Evolutionary conservation across 2,888 invertebrate species (phyloP), one percentile per base, ranked within the genome.

Genomic region (Carabus problematicus): DNA sequence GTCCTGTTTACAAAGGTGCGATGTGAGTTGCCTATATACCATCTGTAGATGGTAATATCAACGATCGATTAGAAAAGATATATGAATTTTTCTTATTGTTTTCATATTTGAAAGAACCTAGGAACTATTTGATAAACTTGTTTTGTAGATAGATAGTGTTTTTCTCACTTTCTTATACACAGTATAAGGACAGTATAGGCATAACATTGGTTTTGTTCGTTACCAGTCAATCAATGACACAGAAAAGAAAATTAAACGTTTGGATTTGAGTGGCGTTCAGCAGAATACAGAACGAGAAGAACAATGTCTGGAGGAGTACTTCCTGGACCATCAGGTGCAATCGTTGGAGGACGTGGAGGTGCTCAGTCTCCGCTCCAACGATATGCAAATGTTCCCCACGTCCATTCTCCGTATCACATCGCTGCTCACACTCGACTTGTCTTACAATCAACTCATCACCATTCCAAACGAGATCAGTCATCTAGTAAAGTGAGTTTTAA

Each of bases 341-440:
- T 77, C 77, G 18, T 74, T 82, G 43, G 74, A 76, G 12, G 81
- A 82, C 71, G 75, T 82, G 64, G 78, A 80, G 74, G 75, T 78
- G 56, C 77, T 83, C 67, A 82, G 81, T 73, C 76, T 85, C 60
- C 79, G 84, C 71, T 81, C 82, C 70, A 91, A 91, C 78, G 84
- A 85, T 14, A 84, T 91, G 62, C 82, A 84, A 60, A 78, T 83
- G 40, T 81, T 91, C 71, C 91, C 91, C 0, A 78, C 80, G 19
- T 88, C 88, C 74, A 80, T 89, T 66, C 83, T 89, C 76, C 83
- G 85, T 64, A 81, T 91, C 70, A 81, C 82, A n/a, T 83, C 86
- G 1, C 81, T 91, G 71, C 87, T 86, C 45, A 85, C 86, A 70
- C 84, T 92, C 67, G 90, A 91, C 78, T 81, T 91, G 72, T 88